Evolutionary conservation across 2,888 invertebrate species (phyloP), one percentile per base, ranked within the genome.

Genomic region (Cylloceria caligata): DNA sequence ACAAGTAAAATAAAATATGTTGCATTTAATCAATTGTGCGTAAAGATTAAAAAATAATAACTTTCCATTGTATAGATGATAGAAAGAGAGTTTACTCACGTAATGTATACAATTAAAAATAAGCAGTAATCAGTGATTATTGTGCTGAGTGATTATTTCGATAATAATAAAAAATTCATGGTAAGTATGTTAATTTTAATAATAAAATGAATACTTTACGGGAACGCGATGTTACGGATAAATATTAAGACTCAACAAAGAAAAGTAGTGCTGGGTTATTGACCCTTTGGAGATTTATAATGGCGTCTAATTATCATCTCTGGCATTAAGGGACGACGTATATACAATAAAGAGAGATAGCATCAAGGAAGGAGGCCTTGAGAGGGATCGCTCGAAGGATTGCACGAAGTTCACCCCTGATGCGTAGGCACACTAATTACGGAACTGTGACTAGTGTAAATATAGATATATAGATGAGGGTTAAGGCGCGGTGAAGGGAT

Each of bases 301-400:
- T 90, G 87, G 88, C 86, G 87, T 86, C 88, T 89, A 91, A 91
- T 91, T 91, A 91, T 88, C 84, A 85, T 88, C 88, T 86, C 85
- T 85, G 86, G 86, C 84, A 86, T 85, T 86, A 88, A 86, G 87
- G 65, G 79, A 72, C 52, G 78, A 57, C 67, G 71, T 65, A 49
- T 57, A 34, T 60, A 55, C 5, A 16, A 60, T 24, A 77, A 87
- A 86, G 64, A 30, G 52, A 79, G 72, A 79, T 80, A 76, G 77
- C 71, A 80, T 64, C 74, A 77, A 77, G 69, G 67, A 65, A 57
- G 65, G 57, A 42, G 67, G 62, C 74, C 73, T 68, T 72, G 82
- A 79, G 78, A 62, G 71, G 57, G 42, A 62, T 67, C 47, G 69
- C 47, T 45, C 60, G 60, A 69, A 75, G 71, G 75, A 82, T 82